A percentile compares a stretch with the other conserved stretches of the same genome.
Evolutionary conservation across 1,140 invertebrate genomes (phyloP).

Genomic region (Drosophila oshimai): DNA sequence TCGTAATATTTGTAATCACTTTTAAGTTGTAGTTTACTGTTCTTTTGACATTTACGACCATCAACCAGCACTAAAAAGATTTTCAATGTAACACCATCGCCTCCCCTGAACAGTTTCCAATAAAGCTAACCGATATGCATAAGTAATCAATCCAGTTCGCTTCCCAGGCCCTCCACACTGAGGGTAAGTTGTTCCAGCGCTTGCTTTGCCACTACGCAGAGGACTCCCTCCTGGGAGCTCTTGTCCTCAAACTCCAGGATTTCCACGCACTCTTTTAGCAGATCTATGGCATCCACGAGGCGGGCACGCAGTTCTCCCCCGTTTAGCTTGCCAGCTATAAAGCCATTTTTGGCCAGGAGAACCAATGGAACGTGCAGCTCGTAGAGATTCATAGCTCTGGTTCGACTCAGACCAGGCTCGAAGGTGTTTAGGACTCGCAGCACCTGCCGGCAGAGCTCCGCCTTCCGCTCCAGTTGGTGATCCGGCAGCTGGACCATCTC

Average conservation of each 20-base stretch:
- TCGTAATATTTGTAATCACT: slow-evolving; percentile 46
- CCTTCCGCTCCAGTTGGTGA: slow-evolving; percentile 89
- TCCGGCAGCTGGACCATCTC: slow-evolving; percentile 88
- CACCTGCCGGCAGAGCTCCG: slow-evolving; percentile 87
- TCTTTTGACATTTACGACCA: slow-evolving; percentile 12
- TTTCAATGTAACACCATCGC: slow-evolving; percentile 24
- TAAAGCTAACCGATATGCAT: slow-evolving; percentile 39
- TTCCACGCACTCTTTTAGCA: slow-evolving; percentile 85
- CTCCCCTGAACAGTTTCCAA: slow-evolving; percentile 22
- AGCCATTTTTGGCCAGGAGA: slow-evolving; percentile 87
- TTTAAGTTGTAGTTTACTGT: slow-evolving; percentile 29
- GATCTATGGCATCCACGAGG: slow-evolving; percentile 86
- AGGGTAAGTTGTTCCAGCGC: slow-evolving; percentile 86
- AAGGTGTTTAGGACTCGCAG: slow-evolving; percentile 88
- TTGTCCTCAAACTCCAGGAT: slow-evolving; percentile 88
- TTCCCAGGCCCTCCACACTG: slow-evolving; percentile 84
- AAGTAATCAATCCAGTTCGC: slow-evolving; percentile 49
- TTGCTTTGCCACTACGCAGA: slow-evolving; percentile 86
- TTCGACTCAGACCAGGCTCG: slow-evolving; percentile 89
- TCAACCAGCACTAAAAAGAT: slow-evolving; percentile 6
- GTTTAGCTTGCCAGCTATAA: slow-evolving; percentile 85
- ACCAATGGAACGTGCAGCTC: slow-evolving; percentile 90
- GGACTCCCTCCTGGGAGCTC: slow-evolving; percentile 87
- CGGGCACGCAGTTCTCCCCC: slow-evolving; percentile 86
- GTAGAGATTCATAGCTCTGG: slow-evolving; percentile 90